Percentiles rank a stretch among this genome's conserved stretches.
Evolutionary conservation across 2,888 invertebrate genomes (phyloP).

Genomic region (Drosophila borealis): DNA sequence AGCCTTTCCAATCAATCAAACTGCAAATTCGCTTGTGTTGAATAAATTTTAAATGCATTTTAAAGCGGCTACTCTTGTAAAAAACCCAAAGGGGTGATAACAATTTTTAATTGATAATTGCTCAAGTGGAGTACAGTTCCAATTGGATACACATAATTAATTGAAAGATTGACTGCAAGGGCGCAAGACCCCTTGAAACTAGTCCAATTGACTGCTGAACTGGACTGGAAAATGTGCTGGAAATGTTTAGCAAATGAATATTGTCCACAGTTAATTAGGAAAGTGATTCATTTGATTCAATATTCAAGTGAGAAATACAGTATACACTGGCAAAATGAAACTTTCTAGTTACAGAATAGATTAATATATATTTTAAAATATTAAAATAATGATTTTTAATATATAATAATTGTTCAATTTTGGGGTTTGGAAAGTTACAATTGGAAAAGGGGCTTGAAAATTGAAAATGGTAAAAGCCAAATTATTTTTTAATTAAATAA

Average conservation of each 20-base stretch:
- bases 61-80: constrained; percentile 23
- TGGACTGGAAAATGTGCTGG: neutral
- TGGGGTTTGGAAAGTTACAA: too few relatives aligned
- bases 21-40: constrained; percentile 16
- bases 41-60: constrained; percentile 27
- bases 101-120: constrained; percentile 48
- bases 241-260: neutral
- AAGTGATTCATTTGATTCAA: neutral
- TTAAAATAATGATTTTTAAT: too few relatives aligned
- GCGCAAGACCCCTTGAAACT: constrained; percentile 40
- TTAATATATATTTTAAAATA: too few relatives aligned
- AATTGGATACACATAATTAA: constrained; percentile 49
- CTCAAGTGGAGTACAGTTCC: constrained; percentile 25
- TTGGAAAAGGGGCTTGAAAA: too few relatives aligned
- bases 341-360: too few relatives aligned
- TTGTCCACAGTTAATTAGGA: too few relatives aligned
- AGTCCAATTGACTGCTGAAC: constrained; percentile 32
- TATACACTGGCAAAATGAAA: too few relatives aligned
- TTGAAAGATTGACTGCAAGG: constrained; percentile 39
- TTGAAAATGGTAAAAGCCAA: too few relatives aligned
- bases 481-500: too few relatives aligned
- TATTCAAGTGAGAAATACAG: too few relatives aligned
- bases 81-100: constrained; percentile 16
- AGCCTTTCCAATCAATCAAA: constrained; percentile 63
- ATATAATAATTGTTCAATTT: too few relatives aligned